A percentile compares a stretch with the other conserved stretches of the same genome.
phyloP scores from a whole-genome alignment of 1,140 invertebrate species.

The Scaptomyza pallida region DNA sequence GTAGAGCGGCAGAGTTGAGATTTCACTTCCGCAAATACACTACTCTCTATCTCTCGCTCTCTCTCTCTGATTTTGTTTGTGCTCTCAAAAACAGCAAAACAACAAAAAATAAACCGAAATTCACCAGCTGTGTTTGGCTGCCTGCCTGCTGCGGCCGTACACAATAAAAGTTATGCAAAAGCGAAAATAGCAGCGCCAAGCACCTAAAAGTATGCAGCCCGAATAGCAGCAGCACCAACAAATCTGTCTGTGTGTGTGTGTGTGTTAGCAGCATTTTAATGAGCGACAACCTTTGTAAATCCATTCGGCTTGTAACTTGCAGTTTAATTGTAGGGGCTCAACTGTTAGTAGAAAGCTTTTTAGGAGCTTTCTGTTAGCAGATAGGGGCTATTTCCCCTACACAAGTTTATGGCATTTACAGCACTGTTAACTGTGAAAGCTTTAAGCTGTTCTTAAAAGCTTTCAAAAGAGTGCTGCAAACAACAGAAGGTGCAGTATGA shows the following conservation, averaged over 20 bases:
- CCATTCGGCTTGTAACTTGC: constrained; percentile 12
- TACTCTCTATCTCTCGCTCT: too few species aligned
- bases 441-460: constrained; percentile 33
- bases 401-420: constrained; percentile 2
- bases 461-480: neutral
- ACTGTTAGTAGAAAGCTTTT: constrained; percentile 15
- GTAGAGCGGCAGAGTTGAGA: constrained; percentile 22
- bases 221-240: neutral
- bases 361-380: constrained; percentile 19
- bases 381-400: constrained; percentile 28
- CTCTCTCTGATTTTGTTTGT: constrained; percentile 10
- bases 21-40: constrained; percentile 40
- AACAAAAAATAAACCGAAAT: constrained; percentile 27
- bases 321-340: constrained; percentile 13
- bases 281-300: constrained; percentile 43
- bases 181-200: constrained; percentile 58
- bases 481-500: neutral
- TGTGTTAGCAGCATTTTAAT: constrained; percentile 46
- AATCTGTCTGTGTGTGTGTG: neutral
- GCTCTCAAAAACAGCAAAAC: too few species aligned
- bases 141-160: constrained; percentile 34
- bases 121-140: constrained; percentile 56
- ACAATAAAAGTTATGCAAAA: constrained; percentile 81
- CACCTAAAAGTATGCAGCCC: constrained; percentile 65
- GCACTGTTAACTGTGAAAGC: neutral